phyloP scores from a whole-genome alignment of 2,797 vertebrate genomes.

The Liparis tanakae region DNA sequence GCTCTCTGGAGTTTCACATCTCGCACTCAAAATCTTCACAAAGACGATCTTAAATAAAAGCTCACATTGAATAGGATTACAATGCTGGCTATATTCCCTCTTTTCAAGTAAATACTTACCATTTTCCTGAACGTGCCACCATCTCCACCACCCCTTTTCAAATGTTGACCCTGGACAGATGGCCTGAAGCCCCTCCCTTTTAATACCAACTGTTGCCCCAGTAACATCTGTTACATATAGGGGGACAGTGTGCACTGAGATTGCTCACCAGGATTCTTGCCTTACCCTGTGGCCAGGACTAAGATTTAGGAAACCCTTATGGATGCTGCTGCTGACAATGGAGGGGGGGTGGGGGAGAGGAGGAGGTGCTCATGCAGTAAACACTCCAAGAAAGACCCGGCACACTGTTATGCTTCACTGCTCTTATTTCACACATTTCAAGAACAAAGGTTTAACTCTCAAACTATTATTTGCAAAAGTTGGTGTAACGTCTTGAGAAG shows the following conservation, averaged over 20 bases:
- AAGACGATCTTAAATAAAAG: constrained; percentile 63
- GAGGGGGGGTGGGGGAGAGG: too few species aligned
- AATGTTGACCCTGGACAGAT: constrained; percentile 89
- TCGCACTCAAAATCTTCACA: constrained; percentile 41
- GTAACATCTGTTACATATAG: constrained; percentile 87
- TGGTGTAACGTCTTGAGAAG: background rate
- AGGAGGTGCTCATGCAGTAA: constrained; percentile 28
- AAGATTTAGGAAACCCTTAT: constrained; percentile 40
- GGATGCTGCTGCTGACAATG: constrained; percentile 26
- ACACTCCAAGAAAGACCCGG: background rate
- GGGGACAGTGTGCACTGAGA: constrained; percentile 57
- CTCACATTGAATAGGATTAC: constrained; percentile 65
- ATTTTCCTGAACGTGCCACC: constrained; percentile 78
- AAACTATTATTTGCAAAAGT: constrained; percentile 2
- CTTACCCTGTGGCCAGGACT: constrained; percentile 37
- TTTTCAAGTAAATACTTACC: constrained; percentile 70
- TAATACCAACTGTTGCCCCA: constrained; percentile 88
- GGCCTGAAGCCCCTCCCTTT: constrained; percentile 84
- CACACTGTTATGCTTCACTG: background rate
- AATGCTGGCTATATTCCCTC: constrained; percentile 68
- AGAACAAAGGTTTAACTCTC: background rate
- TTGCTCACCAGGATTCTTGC: constrained; percentile 59
- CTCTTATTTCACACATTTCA: background rate
- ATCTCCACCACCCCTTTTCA: constrained; percentile 78
- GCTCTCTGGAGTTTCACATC: constrained; percentile 38